Base-by-base conservation (phyloP, 2,888 invertebrate genomes). In the Allophyes oxyacanthae region DNA sequence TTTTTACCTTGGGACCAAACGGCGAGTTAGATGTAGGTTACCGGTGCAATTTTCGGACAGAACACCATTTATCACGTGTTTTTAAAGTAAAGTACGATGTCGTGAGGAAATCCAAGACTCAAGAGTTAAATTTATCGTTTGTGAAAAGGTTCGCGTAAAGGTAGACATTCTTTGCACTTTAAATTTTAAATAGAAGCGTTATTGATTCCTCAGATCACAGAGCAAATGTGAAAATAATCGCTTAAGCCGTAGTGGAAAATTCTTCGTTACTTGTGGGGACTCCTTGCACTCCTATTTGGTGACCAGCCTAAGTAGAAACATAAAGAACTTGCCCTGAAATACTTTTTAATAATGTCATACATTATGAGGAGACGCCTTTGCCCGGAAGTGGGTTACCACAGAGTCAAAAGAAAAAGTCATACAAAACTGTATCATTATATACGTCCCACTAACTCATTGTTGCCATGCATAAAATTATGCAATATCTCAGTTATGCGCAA, bases 401-500 rank as follows among this genome's bases (percentile, higher is more conserved):
- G n/a, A n/a, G n/a, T n/a, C n/a, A n/a, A n/a, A n/a, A n/a, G n/a
- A n/a, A n/a, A n/a, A n/a, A n/a, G 0, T 9, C 11, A 33, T 6
- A 51, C 15, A 37, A 28, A 37, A 30, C n/a, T 8, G 6, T 8
- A n/a, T 10, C 8, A 36, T n/a, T 9, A 13, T 34, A 9, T 11
- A 14, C 7, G 11, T 7, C 42, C 33, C 9, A 40, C 41, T 28
- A 25, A 33, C 36, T 54, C 41, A 67, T 30, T 50, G 36, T 60
- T 52, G 33, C 52, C 45, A 58, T 66, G 32, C 33, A 55, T 42
- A 45, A 48, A 59, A 68, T 64, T 38, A 28, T 50, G 43, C 70
- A 38, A 73, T 56, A 63, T 54, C 34, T 30, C 60, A 46, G 41
- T 52, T 48, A 30, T 48, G 20, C 54, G 44, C 50, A 57, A 76